phyloP scores from a whole-genome alignment of 2,888 invertebrate species.

The Chrysina gloriosa region DNA sequence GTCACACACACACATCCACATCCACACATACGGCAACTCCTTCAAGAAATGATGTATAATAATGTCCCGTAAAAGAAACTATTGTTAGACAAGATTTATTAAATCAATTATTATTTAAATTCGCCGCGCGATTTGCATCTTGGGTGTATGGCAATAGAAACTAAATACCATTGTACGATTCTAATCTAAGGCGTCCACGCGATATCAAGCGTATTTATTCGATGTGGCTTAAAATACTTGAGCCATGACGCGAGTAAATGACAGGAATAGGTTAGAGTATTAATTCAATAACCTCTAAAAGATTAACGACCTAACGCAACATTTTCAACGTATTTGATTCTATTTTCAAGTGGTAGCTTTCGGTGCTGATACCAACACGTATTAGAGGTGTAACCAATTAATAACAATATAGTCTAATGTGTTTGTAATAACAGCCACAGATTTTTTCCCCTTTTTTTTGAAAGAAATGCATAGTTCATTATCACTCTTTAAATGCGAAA shows the following conservation, averaged over 20 bases:
- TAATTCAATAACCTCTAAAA: constrained; percentile 15
- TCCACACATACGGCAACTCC: too few species aligned
- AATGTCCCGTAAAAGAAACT: not conserved
- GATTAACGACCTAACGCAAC: constrained; percentile 18
- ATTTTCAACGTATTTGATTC: constrained; percentile 2
- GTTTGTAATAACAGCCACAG: too few species aligned
- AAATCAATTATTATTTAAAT: constrained; percentile 32
- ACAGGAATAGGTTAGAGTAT: not conserved
- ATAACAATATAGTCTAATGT: too few species aligned
- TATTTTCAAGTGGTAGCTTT: not conserved
- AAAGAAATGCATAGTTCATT: too few species aligned
- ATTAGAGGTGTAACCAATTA: too few species aligned
- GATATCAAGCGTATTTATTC: constrained; percentile 5
- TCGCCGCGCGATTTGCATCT: constrained; percentile 16
- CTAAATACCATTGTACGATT: constrained; percentile 12
- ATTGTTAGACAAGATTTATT: constrained; percentile 31
- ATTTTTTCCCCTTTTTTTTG: too few species aligned
- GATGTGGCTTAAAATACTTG: constrained; percentile 12
- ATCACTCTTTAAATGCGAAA: too few species aligned
- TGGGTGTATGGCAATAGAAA: not conserved
- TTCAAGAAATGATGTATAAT: too few species aligned
- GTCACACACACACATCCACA: too few species aligned
- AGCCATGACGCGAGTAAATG: constrained; percentile 13
- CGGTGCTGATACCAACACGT: too few species aligned
- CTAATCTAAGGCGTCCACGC: constrained; percentile 1